Evolutionary conservation across 2,113 vertebrate genomes (phyloP), one percentile per base, ranked within the genome.

Genomic region (Rhinolophus sinicus): DNA sequence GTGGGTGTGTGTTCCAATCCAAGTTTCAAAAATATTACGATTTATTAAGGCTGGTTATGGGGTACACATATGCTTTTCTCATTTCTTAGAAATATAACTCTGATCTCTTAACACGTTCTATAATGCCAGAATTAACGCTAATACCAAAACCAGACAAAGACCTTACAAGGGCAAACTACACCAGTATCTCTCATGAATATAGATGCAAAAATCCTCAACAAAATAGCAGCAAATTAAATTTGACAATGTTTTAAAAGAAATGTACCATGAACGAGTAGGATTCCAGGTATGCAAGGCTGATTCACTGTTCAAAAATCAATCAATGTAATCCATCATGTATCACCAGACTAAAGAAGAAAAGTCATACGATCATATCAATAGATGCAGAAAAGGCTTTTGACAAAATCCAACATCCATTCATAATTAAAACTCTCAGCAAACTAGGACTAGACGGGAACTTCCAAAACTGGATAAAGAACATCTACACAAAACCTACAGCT

Each of bases 41-140:
- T 52, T 60, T 87, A 87, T 87, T 86, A 90, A 94, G 77, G 22
- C 30, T 94, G 30, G n/a, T 70, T 82, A 15, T 69, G 13, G 30
- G 24, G 22, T 62, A 15, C 11, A 87, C 18, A 22, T 75, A 40
- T 69, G 69, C 30, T 73, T 69, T 81, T 86, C 54, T 80, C 33
- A 76, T 77, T 67, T n/a, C 69, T 88, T 91, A 50, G 62, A 83
- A 64, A 62, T 69, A 94, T 64, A 96, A 69, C 21, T 44, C 30
- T 73, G 30, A 62, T 16, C 72, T 82, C 76, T 26, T 77, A 47
- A 85, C 8, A 65, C 73, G 65, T 65, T 56, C 21, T 72, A 3
- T 73, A 65, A 78, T 93, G 18, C 47, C 47, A 80, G 22, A 69
- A 73, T 33, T 67, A 47, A 44, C 13, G 52, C 35, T 47, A 56